phyloP scores from a whole-genome alignment of 2,888 invertebrate species.

The Phytoseiulus persimilis region DNA sequence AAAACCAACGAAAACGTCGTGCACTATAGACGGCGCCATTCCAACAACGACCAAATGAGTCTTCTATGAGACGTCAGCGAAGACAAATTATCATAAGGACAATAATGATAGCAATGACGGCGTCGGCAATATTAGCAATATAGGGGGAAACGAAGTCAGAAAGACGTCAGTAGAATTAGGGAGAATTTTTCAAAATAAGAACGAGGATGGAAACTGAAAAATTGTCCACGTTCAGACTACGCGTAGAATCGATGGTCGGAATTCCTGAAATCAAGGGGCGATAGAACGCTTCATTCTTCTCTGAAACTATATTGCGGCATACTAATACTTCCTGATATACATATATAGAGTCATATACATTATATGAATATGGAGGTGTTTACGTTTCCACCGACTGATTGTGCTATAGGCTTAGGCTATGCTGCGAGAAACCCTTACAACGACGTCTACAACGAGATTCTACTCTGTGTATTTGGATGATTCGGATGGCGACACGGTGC shows the following conservation, averaged over 20 bases:
- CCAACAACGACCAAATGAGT: background rate
- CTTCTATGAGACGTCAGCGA: background rate
- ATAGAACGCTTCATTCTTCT: background rate
- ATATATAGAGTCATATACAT: constrained; percentile 7
- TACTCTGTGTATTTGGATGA: background rate
- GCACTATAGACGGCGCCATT: background rate
- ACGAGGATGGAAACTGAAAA: background rate
- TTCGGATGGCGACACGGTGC: background rate
- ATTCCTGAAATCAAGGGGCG: background rate
- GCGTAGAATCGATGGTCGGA: background rate
- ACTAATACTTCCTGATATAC: background rate
- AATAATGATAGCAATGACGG: background rate
- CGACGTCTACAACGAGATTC: background rate
- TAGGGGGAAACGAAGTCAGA: no score
- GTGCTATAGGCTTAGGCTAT: background rate
- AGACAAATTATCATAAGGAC: background rate
- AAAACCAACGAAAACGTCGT: background rate
- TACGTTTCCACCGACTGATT: background rate
- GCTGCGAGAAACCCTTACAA: background rate
- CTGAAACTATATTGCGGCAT: background rate
- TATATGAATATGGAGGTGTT: background rate
- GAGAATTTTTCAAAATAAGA: no score
- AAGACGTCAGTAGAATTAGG: no score
- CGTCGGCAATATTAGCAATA: background rate
- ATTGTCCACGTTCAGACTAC: background rate